phyloP scores from a whole-genome alignment of 1,140 invertebrate species.

The Colletes gigas region DNA sequence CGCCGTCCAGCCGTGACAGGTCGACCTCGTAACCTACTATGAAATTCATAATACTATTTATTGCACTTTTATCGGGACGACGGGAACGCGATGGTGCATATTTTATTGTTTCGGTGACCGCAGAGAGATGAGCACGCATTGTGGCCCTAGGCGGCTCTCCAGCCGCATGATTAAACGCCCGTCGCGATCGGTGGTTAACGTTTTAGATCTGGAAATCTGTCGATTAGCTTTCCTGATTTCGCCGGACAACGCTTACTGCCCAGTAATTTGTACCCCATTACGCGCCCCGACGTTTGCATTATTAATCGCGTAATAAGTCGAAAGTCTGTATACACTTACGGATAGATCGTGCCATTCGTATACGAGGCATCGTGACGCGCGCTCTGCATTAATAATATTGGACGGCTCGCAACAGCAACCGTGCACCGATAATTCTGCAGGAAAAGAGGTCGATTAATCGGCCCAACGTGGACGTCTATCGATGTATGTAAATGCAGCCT shows the following conservation, averaged over 20 bases:
- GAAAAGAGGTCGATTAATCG: constrained; percentile 22
- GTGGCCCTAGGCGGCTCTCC: constrained; percentile 16
- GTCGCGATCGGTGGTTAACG: constrained; percentile 43
- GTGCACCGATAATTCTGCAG: constrained; percentile 2
- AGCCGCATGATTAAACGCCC: constrained; percentile 42
- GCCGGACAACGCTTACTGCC: constrained; percentile 39
- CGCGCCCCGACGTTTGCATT: constrained; percentile 63
- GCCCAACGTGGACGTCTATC: not conserved
- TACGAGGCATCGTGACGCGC: constrained; percentile 5
- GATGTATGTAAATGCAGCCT: no score
- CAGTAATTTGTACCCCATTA: constrained; percentile 70
- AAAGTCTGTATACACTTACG: constrained; percentile 39
- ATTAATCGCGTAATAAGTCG: constrained; percentile 71
- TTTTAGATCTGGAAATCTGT: constrained; percentile 63
- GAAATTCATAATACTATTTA: constrained; percentile 32
- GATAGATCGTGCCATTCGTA: not conserved
- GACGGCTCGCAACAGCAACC: not conserved
- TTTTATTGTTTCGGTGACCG: not conserved
- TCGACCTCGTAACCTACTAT: constrained; percentile 27
- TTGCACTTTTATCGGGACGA: constrained; percentile 4
- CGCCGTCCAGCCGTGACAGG: not conserved
- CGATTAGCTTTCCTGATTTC: constrained; percentile 67
- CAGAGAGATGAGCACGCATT: constrained; percentile 13
- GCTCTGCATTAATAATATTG: constrained; percentile 26
- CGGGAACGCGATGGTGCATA: constrained; percentile 12